phyloP scores from a whole-genome alignment of 2,113 vertebrate species.

The Hippocampus guttulatus region DNA sequence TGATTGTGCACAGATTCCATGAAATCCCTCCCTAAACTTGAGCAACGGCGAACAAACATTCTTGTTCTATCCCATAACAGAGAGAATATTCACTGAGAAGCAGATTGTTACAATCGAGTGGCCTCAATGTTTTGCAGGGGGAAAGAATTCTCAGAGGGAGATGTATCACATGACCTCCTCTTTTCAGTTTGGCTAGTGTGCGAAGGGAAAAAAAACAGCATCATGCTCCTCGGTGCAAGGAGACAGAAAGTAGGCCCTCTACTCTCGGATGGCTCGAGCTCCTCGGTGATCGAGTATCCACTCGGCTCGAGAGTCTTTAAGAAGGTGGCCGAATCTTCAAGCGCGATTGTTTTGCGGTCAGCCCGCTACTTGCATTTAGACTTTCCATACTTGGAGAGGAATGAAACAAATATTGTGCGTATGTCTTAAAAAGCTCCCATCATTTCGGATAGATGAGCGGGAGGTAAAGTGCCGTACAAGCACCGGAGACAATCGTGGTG shows the following conservation, averaged over 20 bases:
- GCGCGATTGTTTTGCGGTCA: conserved; percentile 21
- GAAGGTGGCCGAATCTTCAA: conserved; percentile 25
- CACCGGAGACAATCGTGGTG: neutral
- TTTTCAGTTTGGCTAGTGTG: conserved; percentile 14
- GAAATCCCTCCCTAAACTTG: neutral
- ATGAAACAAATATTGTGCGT: conserved; percentile 6
- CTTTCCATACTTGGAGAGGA: conserved; percentile 8
- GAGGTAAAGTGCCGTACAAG: conserved; percentile 2
- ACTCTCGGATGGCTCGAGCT: conserved; percentile 34
- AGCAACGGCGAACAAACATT: neutral
- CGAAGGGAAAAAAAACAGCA: conserved; percentile 16
- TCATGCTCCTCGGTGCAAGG: conserved; percentile 16
- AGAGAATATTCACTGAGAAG: neutral
- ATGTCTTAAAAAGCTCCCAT: neutral
- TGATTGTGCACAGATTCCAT: neutral
- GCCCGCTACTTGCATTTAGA: conserved; percentile 20
- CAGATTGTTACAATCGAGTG: neutral
- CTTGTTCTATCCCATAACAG: neutral
- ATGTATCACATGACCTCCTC: conserved; percentile 12
- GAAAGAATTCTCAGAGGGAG: conserved; percentile 10
- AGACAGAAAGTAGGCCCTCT: conserved; percentile 28
- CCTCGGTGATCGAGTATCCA: conserved; percentile 30
- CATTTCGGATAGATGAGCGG: neutral
- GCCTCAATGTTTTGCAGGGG: neutral
- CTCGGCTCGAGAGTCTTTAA: conserved; percentile 52